Evolutionary conservation across 2,113 vertebrate species (phyloP).

Genomic region (Varanus salvator): DNA sequence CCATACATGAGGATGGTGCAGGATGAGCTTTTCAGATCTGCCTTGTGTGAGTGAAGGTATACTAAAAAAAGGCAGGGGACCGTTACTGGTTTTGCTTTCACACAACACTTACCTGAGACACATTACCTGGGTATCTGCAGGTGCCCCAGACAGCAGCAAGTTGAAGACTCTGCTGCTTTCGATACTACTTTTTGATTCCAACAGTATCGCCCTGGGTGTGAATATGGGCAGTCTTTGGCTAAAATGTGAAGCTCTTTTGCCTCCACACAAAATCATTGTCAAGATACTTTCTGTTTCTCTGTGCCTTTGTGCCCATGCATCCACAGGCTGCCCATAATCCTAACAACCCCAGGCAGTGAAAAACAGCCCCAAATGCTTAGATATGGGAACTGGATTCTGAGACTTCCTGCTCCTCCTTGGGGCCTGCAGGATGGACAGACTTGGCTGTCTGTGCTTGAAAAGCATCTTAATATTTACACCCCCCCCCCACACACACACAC

Average conservation of each 20-base stretch:
- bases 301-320: too few species aligned
- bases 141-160: neutral
- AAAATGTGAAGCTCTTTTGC: neutral
- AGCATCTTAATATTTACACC: neutral
- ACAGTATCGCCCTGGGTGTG: neutral
- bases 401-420: neutral
- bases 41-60: neutral
- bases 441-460: neutral
- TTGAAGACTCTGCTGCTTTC: neutral
- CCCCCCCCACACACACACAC: neutral
- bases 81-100: neutral
- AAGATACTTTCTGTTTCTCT: neutral
- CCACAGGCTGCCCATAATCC: neutral
- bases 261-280: neutral
- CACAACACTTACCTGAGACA: neutral
- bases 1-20: constrained; percentile 23
- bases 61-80: neutral
- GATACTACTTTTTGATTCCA: too few species aligned
- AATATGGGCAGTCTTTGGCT: neutral
- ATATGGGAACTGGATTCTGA: neutral
- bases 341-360: neutral
- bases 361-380: neutral
- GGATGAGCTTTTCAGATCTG: neutral
- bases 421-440: neutral
- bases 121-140: neutral